Percentiles rank a stretch among this genome's conserved stretches.
Evolutionary conservation across 2,113 vertebrate species (phyloP).

Genomic region (Corythaixoides concolor): DNA sequence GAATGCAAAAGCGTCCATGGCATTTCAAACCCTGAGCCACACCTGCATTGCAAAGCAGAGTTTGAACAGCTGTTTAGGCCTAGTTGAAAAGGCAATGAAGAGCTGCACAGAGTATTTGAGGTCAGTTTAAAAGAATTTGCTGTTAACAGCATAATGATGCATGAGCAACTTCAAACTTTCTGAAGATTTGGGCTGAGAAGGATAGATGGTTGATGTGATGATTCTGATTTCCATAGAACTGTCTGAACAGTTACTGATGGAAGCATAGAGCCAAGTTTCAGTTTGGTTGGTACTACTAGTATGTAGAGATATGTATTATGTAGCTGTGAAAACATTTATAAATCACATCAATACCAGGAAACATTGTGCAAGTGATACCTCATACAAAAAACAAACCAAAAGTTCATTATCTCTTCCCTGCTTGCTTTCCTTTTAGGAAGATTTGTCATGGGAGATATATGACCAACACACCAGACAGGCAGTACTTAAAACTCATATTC

Average conservation of each 20-base stretch:
- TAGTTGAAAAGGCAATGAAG: background rate
- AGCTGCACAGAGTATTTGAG: background rate
- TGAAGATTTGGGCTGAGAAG: background rate
- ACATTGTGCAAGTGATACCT: background rate
- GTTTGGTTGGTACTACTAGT: background rate
- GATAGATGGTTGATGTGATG: background rate
- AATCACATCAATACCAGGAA: background rate
- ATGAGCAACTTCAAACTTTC: background rate
- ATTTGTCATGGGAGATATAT: background rate
- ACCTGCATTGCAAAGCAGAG: background rate
- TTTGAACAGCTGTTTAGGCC: background rate
- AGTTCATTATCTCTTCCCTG: constrained; percentile 15
- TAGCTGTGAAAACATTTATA: background rate
- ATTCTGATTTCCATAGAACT: background rate
- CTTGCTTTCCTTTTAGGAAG: background rate
- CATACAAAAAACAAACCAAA: background rate
- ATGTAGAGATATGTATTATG: background rate
- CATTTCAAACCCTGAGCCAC: background rate
- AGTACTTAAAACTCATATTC: background rate
- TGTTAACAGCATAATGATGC: background rate
- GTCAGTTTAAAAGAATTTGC: background rate
- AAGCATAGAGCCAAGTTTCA: background rate
- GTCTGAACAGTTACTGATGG: background rate
- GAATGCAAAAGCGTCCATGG: background rate
- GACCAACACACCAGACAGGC: background rate